phyloP scores from a whole-genome alignment of 1,140 invertebrate species.

The Drosophila equinoxialis region DNA sequence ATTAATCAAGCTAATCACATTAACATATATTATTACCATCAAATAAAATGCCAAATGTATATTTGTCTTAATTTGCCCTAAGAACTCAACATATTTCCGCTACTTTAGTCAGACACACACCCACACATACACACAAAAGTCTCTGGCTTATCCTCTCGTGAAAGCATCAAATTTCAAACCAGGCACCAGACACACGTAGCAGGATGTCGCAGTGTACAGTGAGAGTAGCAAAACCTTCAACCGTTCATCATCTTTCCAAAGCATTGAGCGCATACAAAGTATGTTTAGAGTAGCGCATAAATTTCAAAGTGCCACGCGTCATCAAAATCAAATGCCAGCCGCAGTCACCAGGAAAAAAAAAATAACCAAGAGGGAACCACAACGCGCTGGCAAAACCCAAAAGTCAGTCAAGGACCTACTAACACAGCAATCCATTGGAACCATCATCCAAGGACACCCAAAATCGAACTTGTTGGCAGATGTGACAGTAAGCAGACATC shows the following conservation, averaged over 20 bases:
- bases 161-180: constrained; percentile 65
- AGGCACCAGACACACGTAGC: constrained; percentile 18
- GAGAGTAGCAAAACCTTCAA: constrained; percentile 31
- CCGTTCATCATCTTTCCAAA: constrained; percentile 61
- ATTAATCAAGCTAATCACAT: constrained; percentile 53
- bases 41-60: constrained; percentile 44
- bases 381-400: neutral
- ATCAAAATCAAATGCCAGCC: constrained; percentile 78
- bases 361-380: neutral
- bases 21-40: constrained; percentile 52
- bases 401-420: constrained; percentile 29
- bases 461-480: constrained; percentile 37
- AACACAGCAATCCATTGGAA: neutral
- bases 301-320: constrained; percentile 79
- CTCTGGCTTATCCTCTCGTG: constrained; percentile 42
- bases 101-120: constrained; percentile 13
- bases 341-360: constrained; percentile 31
- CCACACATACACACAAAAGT: neutral
- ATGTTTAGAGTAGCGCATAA: constrained; percentile 73
- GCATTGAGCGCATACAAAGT: constrained; percentile 75
- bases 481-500: neutral
- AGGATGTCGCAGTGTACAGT: neutral
- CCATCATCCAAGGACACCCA: constrained; percentile 5
- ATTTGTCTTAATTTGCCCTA: constrained; percentile 51
- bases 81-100: constrained; percentile 5